These are phyloP conservation scores for Rhinophrynus dorsalis DNA, from an alignment of 2,797 vertebrate species.

Conservation along the genomic window DNA sequence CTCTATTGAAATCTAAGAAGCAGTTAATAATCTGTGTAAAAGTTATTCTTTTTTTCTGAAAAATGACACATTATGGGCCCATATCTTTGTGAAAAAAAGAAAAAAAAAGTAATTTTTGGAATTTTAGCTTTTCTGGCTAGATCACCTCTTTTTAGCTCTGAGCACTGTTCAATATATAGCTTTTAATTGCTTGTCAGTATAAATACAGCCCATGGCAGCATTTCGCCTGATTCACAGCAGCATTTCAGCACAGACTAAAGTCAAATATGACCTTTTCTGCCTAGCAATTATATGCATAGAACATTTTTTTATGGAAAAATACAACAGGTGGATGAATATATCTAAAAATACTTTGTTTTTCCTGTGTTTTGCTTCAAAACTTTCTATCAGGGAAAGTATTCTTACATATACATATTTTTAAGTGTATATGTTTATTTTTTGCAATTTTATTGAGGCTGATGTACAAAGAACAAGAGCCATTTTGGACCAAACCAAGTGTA, in stretches of 20 bases:
- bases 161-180: constrained; percentile 41
- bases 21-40: too few species aligned
- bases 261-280: constrained; percentile 50
- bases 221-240: constrained; percentile 45
- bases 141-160: constrained; percentile 35
- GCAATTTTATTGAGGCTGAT: too few species aligned
- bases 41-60: too few species aligned
- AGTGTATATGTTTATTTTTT: too few species aligned
- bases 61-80: too few species aligned
- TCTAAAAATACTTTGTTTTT: constrained; percentile 3
- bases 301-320: constrained; percentile 42
- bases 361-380: neutral
- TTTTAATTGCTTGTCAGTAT: constrained; percentile 50
- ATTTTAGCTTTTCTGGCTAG: constrained; percentile 21
- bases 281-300: constrained; percentile 47
- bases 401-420: too few species aligned
- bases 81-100: neutral
- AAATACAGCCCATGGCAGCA: constrained; percentile 45
- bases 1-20: too few species aligned
- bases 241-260: constrained; percentile 44
- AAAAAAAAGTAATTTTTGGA: constrained; percentile 16
- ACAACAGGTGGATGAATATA: constrained; percentile 36
- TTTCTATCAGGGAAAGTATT: neutral
- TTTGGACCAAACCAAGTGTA: too few species aligned
- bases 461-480: too few species aligned